phyloP scores from a whole-genome alignment of 2,888 invertebrate species.

The Imbricaverruca yamaguchii region DNA sequence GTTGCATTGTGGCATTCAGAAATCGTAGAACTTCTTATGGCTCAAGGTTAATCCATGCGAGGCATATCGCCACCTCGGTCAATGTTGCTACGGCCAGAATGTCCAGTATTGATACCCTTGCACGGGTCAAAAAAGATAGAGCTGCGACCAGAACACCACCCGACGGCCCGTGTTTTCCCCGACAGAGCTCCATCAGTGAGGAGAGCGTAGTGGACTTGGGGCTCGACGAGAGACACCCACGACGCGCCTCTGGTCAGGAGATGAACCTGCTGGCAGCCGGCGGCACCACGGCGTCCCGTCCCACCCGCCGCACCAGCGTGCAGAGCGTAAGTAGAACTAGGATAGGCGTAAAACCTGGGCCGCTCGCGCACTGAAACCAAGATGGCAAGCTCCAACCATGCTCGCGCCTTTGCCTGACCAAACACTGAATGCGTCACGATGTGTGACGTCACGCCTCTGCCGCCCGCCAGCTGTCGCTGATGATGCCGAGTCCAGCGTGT shows the following conservation, averaged over 20 bases:
- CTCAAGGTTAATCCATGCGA: neutral
- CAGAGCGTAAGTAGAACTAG: too few species aligned
- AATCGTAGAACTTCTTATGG: neutral
- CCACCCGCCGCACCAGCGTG: constrained; percentile 62
- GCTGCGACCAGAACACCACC: neutral
- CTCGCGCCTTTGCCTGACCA: too few species aligned
- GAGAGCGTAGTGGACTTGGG: neutral
- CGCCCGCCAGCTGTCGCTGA: constrained; percentile 38
- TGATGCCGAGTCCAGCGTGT: constrained; percentile 4
- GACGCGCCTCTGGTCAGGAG: neutral
- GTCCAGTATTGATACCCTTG: neutral
- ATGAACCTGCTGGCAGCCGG: constrained; percentile 23
- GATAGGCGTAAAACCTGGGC: too few species aligned
- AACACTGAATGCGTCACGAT: too few species aligned
- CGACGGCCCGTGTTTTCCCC: neutral
- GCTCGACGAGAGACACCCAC: neutral
- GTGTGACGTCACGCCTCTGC: constrained; percentile 33
- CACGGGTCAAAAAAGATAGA: neutral
- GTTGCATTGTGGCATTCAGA: too few species aligned
- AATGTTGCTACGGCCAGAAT: neutral
- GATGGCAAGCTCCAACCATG: too few species aligned
- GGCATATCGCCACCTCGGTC: neutral
- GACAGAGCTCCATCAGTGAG: constrained; percentile 1
- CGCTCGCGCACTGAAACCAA: too few species aligned
- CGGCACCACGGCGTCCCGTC: constrained; percentile 80